Evolutionary conservation across 2,888 invertebrate species (phyloP), one percentile per base, ranked within the genome.

Genomic region (Polydrusus cervinus): DNA sequence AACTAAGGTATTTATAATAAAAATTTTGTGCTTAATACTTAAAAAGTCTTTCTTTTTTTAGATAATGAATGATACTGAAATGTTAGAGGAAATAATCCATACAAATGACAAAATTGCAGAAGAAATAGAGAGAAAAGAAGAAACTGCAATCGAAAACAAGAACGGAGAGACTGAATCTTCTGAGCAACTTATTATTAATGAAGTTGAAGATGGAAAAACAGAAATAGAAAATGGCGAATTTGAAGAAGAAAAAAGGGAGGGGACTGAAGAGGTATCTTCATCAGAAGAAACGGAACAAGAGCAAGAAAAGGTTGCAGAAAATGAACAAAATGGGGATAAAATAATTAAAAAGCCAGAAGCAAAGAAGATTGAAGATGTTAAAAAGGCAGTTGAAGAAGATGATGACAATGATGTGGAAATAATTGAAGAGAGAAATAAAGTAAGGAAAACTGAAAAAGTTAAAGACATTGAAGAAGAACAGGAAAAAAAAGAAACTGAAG

Each of bases 251-350:
- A 60, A 16, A 25, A 45, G 9, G 43, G 65, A 77, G 61, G 94
- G 95, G 84, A 94, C 94, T 0, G 95, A 95, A 88, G 93, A 94
- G 68, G 94, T 95, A 47, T 95, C 95, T 0, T 95, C 95, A 85
- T 92, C 93, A 0, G 90, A 91, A 81, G 92, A 93, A 79, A 93
- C 92, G 9, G 93, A 93, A 87, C 91, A 94, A 49, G 94, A 95
- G 89, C 94, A 94, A 1, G 95, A 95, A 85, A 94, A 93, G 87
- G 93, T 93, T 86, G 93, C 93, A 85, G 93, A 93, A 84, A 85
- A 93, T 40, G 14, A 6, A 53, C 16, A 30, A 43, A 45, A 34
- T 66, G 68, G 40, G n/a, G 55, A n/a, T 16, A 40, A 38, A 51
- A 25, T 25, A 5, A 20, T n/a, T 16, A 14, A 1, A 65, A 51